A percentile compares a stretch with the other conserved stretches of the same genome.
phyloP scores from a whole-genome alignment of 2,113 vertebrate genomes.

The Neomonachus schauinslandi region DNA sequence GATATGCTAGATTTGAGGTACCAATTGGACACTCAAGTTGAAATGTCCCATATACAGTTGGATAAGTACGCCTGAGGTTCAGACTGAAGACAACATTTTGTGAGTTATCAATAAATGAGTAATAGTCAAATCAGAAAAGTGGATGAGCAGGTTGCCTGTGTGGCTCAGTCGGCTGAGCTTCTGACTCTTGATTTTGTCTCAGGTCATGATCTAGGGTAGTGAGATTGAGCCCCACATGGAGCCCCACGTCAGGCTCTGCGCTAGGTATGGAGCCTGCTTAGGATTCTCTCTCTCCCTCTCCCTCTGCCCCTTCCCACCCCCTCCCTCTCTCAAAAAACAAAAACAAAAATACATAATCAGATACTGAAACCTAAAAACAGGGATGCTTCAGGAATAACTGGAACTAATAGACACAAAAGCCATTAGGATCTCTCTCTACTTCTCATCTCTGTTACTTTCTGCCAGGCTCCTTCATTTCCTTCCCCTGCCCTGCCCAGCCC shows the following conservation, averaged over 20 bases:
- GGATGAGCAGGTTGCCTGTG: background rate
- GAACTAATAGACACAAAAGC: background rate
- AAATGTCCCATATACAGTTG: background rate
- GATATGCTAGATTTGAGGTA: background rate
- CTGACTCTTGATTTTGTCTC: background rate
- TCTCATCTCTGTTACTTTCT: background rate
- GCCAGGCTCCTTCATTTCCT: background rate
- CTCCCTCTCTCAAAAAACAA: slow-evolving; percentile 20
- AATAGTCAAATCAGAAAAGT: slow-evolving; percentile 18
- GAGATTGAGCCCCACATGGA: background rate
- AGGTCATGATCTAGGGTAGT: background rate
- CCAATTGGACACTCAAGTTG: background rate
- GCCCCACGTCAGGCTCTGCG: background rate
- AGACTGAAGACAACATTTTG: slow-evolving; percentile 4
- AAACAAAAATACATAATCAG: slow-evolving; percentile 7
- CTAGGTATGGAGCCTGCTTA: background rate
- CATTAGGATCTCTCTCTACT: background rate
- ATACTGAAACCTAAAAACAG: slow-evolving; percentile 33
- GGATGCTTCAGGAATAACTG: background rate
- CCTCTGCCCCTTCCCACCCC: background rate
- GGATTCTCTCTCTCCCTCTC: background rate
- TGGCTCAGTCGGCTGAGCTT: background rate
- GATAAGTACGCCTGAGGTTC: background rate
- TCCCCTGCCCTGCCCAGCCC: background rate
- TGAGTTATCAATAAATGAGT: slow-evolving; percentile 20